Evolutionary conservation across 2,888 invertebrate genomes (phyloP), one percentile per base, ranked within the genome.

Genomic region (Eristalis arbustorum): DNA sequence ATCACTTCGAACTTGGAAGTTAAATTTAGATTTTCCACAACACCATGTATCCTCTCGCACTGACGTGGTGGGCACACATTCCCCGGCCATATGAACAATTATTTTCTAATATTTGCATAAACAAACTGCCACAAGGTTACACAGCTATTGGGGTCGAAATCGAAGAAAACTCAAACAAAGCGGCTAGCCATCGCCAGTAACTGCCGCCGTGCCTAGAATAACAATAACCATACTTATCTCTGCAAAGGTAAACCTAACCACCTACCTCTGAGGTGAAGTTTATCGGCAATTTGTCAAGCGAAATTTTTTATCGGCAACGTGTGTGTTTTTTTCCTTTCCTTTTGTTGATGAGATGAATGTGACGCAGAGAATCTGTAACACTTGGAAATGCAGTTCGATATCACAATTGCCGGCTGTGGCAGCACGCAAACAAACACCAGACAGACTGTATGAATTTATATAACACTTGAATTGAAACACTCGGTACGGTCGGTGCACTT

Each of bases 21-120:
- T 72, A 62, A 62, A 62, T 42, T 28, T 69, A 69, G 68, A 59
- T 34, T 42, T 11, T 18, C 22, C 18, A 57, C 22, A 49, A 49
- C 49, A 49, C 18, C 18, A 8, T 49, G 49, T 18, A 42, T 42
- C 42, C n/a, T 42, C 42, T 2, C 8, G 6, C 18, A 8, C 49
- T 49, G 42, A n/a, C 42, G n/a, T 42, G 42, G 25, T 3, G 3
- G 42, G 42, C n/a, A 18, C 18, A 49, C 49, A n/a, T 18, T 18
- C 49, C 49, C 8, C 49, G 49, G 8, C 18, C 49, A 49, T 49
- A 18, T 18, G 8, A 2, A 49, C 18, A 42, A 42, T 49, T 49
- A n/a, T 49, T 49, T 49, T 49, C 49, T 49, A 49, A 49, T 49
- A 49, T 49, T 49, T 49, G 18, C 49, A 49, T 49, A 49, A 49